Percentiles rank a stretch among this genome's conserved stretches.
These are phyloP conservation scores for Cavia aperea DNA, from an alignment of 2,113 vertebrate genomes.

Conservation along the genomic window DNA sequence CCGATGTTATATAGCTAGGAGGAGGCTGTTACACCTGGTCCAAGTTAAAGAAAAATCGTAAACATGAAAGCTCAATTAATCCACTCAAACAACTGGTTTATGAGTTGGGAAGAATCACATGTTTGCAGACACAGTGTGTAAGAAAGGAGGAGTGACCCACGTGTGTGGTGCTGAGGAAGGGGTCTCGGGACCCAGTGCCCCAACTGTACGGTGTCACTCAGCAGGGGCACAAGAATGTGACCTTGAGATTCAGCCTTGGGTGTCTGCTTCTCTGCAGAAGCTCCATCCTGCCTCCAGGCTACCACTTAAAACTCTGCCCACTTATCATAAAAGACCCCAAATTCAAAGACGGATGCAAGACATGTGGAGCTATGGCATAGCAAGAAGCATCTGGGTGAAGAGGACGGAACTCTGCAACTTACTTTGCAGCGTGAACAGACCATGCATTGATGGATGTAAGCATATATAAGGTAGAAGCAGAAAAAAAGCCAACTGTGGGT, in stretches of 20 bases:
- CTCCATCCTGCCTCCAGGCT: background rate
- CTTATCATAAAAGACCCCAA: background rate
- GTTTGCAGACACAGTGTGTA: background rate
- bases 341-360: background rate
- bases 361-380: background rate
- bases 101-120: background rate
- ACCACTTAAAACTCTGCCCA: background rate
- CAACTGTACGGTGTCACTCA: background rate
- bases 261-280: background rate
- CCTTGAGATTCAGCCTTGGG: background rate
- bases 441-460: background rate
- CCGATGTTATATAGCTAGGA: background rate
- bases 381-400: background rate
- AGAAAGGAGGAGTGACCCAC: background rate
- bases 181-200: background rate
- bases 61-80: background rate
- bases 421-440: background rate
- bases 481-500: background rate
- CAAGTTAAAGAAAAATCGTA: background rate
- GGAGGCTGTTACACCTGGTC: background rate
- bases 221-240: background rate
- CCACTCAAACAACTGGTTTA: background rate
- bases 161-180: background rate
- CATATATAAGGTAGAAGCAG: background rate
- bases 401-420: background rate